phyloP scores from a whole-genome alignment of 2,888 invertebrate species.

The Teleogryllus oceanicus region DNA sequence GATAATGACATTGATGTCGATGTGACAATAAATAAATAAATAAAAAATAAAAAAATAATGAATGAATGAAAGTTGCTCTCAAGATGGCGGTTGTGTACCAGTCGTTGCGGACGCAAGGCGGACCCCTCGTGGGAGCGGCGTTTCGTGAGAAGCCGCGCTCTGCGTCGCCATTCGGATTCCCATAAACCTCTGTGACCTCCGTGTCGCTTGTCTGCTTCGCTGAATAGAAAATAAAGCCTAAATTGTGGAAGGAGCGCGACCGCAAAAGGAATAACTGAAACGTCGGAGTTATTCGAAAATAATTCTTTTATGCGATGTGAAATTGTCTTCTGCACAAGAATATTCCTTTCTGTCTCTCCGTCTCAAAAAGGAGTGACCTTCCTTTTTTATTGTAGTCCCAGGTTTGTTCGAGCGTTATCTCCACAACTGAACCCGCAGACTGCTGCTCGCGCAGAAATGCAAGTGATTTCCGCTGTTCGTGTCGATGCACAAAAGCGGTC shows the following conservation, averaged over 20 bases:
- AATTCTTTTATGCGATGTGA: not conserved
- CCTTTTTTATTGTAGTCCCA: too few species aligned
- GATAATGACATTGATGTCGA: too few species aligned
- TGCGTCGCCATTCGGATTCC: not conserved
- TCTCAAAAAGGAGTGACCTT: too few species aligned
- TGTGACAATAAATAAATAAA: too few species aligned
- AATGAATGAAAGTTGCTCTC: too few species aligned
- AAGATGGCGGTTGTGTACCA: too few species aligned
- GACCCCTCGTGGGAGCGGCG: not conserved
- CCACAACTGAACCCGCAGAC: too few species aligned
- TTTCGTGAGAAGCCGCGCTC: not conserved
- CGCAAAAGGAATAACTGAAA: not conserved
- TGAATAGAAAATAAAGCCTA: conserved; percentile 6
- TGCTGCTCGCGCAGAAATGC: too few species aligned
- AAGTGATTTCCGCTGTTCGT: conserved; percentile 3
- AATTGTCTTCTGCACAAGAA: not conserved
- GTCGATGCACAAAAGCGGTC: not conserved
- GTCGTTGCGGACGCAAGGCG: too few species aligned
- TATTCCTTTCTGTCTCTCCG: too few species aligned
- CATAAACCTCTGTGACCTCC: not conserved
- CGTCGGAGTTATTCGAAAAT: not conserved
- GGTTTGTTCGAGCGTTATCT: too few species aligned
- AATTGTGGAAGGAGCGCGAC: not conserved
- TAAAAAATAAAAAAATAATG: too few species aligned
- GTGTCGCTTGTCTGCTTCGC: not conserved